Evolutionary conservation across 2,888 invertebrate genomes (phyloP), one percentile per base, ranked within the genome.

Genomic region (Lepidonotus clava): DNA sequence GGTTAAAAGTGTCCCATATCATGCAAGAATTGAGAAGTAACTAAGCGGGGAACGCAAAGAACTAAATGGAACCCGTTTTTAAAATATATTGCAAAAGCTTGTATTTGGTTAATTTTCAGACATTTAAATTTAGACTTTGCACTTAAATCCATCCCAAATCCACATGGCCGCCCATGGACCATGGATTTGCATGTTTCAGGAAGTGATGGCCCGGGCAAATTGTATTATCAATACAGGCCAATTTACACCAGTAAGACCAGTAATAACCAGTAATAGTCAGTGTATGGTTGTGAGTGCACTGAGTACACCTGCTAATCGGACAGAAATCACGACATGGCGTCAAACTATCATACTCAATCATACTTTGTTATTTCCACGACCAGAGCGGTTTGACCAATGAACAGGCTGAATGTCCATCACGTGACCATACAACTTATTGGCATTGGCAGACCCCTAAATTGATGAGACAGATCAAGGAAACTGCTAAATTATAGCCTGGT

Each of bases 381-480:
- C n/a, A n/a, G n/a, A n/a, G 61, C 28, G 28, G 28, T 61, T 61
- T 61, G 61, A 61, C 61, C 61, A 61, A 61, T 61, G 28, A 61
- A 32, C 4, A 32, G 28, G 21, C 61, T 28, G 24, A 1, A n/a
- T 11, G 21, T 11, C 61, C 14, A 24, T 61, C 61, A 61, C 61
- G 61, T 61, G 61, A 61, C 61, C 61, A 61, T 11, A 61, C 11
- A 4, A 46, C n/a, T n/a, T n/a, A 46, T 46, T 18, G 18, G 46
- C 46, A 46, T 46, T 6, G 8, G 8, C 8, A 11, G 46, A 6
- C 8, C 18, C 18, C 46, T 18, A 11, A 18, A 46, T 18, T 46
- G 46, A 46, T 46, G 6, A 11, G 6, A 18, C 46, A 46, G 46
- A 46, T 18, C 8, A 18, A 46, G 18, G 6, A 11, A 11, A 46